Evolutionary conservation across 2,888 invertebrate genomes (phyloP), one percentile per base, ranked within the genome.

Genomic region (Sturmia bella): DNA sequence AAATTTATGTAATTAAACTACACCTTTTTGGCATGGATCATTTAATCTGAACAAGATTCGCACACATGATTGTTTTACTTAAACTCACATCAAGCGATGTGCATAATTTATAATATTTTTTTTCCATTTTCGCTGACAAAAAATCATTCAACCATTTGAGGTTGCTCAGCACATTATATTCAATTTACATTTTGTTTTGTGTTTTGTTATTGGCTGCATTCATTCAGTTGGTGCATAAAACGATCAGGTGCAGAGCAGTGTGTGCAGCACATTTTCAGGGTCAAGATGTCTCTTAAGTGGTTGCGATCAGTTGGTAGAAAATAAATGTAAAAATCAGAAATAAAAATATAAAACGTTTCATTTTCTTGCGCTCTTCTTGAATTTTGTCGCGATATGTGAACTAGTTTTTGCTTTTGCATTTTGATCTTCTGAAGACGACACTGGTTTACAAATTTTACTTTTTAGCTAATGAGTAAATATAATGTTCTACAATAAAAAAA

Each of bases 21-120:
- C 73, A 78, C 63, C 61, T 82, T 82, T 64, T 80, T 70, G 61
- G 56, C 21, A 79, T 68, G 78, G 72, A 72, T 73, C 78, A 73
- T 79, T 73, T 73, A 79, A 59, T 72, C 17, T 50, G 52, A 79
- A 66, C 59, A 79, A 79, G 59, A 73, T 79, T 73, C 52, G 59
- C 59, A 73, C 52, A 72, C 41, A 66, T 64, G 59, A 27, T 45
- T 54, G 21, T 61, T 48, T 66, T 19, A 45, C 45, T 64, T 37
- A 13, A 72, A 56, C 45, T 50, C 70, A 54, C 17, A 27, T 54
- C 41, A 57, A 77, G 52, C 59, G 78, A 74, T 74, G 78, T 82
- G 70, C 66, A 82, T 78, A 78, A 78, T 70, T 82, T 61, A 70
- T 64, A n/a, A n/a, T n/a, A n/a, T 68, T 52, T 21, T 54, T 32